Evolutionary conservation across 2,797 vertebrate genomes (phyloP), one percentile per base, ranked within the genome.

Genomic region (Alauda arvensis): DNA sequence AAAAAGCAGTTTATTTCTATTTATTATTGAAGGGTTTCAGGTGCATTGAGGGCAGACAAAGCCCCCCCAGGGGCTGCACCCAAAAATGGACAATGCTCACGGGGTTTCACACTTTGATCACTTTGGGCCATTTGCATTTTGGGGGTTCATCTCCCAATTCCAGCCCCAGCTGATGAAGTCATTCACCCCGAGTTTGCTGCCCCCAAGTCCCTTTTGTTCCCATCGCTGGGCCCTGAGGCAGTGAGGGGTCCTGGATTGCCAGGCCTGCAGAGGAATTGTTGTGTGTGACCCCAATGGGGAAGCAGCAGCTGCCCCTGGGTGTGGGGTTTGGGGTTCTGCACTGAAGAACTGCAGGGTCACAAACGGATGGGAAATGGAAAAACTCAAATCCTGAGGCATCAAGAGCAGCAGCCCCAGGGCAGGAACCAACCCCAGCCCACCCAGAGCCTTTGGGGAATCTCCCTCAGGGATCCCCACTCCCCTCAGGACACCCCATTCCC

Each of bases 391-490:
- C 37, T 11, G 0, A 49, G 5, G 18, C 4, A 21, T 14, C 14
- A 28, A 28, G 34, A 67, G 48, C 68, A 39, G 60, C 55, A 37
- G 51, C 4, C 45, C 52, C 81, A 19, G 42, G 20, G 61, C 66
- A 49, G 63, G 49, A 37, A 37, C 21, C 51, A 29, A 3, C 18
- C 40, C 2, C 0, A 1, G 16, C 48, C 31, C 34, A 16, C 8
- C 31, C 1, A 0, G 39, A 18, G 10, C 2, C 43, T 28, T 15
- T 3, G 1, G n/a, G 78, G 49, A 7, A 8, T 23, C 6, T 31
- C 33, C 31, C 57, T 17, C 28, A 3, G 1, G 4, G 9, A 12
- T 31, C 1, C 28, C 34, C 55, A 0, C 10, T 28, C 46, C 45
- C 33, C 42, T 28, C 53, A 6, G n/a, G 20, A 25, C 0, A 1